phyloP scores from a whole-genome alignment of 2,888 invertebrate species.

The Sesia bembeciformis region DNA sequence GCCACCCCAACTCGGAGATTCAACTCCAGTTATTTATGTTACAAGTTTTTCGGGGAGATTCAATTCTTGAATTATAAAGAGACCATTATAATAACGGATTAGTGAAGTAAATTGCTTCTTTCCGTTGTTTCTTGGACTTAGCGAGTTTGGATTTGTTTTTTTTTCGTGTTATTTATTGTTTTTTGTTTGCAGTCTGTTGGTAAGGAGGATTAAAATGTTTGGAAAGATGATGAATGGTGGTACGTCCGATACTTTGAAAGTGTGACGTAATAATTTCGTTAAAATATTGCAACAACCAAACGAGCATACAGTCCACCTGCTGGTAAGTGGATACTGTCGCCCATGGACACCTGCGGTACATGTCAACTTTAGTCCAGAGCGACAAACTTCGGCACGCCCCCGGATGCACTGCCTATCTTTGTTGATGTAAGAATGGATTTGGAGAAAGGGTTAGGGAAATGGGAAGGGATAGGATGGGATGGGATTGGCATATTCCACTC shows the following conservation, averaged over 20 bases:
- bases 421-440: no score
- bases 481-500: no score
- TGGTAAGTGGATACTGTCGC: no score
- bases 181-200: constrained; percentile 15
- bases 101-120: constrained; percentile 23
- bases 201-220: constrained; percentile 4
- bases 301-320: no score
- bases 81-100: constrained; percentile 28
- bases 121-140: constrained; percentile 4
- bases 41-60: constrained; percentile 10
- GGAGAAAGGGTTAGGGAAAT: no score
- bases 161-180: neutral
- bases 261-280: no score
- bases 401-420: no score
- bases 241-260: neutral
- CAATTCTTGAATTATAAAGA: constrained; percentile 27
- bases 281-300: no score
- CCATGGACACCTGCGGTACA: no score
- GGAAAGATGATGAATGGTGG: neutral
- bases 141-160: constrained; percentile 5
- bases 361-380: no score
- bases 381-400: no score
- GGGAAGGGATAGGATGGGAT: no score
- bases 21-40: constrained; percentile 2
- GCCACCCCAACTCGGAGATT: neutral